A percentile compares a stretch with the other conserved stretches of the same genome.
Conservation (phyloP, 2,113 vertebrate genomes). For the Suricata suricatta region DNA sequence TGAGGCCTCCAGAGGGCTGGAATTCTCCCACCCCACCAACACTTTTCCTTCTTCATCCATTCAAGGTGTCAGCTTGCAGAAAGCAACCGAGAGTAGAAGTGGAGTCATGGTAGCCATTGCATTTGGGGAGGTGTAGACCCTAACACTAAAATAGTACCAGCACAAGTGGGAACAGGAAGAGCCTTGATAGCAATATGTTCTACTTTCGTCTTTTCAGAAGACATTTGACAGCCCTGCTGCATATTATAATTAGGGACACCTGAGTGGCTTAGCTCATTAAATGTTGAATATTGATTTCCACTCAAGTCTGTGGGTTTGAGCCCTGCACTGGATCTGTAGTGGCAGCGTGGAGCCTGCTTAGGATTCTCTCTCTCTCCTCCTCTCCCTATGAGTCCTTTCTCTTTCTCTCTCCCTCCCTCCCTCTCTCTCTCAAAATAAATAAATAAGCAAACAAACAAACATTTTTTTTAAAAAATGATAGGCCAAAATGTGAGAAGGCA, state of each 20-base stretch:
- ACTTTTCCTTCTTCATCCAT: not conserved
- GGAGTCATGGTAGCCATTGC: not conserved
- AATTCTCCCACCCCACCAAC: not conserved
- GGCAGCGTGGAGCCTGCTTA: too few relatives aligned
- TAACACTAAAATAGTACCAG: not conserved
- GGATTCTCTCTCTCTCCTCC: too few relatives aligned
- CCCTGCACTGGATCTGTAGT: too few relatives aligned
- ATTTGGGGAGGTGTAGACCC: not conserved
- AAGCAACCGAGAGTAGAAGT: not conserved
- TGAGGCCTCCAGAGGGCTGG: accelerated
- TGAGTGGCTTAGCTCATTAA: too few relatives aligned
- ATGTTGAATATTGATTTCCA: too few relatives aligned
- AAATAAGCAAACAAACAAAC: too few relatives aligned
- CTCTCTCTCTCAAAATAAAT: too few relatives aligned
- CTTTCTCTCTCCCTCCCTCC: too few relatives aligned
- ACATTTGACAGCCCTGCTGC: accelerated
- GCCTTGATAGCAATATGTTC: accelerated
- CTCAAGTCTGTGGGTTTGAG: too few relatives aligned
- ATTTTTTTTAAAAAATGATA: too few relatives aligned
- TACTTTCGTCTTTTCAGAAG: not conserved
- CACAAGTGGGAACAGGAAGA: not conserved
- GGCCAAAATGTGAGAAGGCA: not conserved
- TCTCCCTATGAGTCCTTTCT: too few relatives aligned
- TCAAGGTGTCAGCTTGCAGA: not conserved
- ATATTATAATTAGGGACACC: too few relatives aligned